Base-by-base conservation (phyloP, 2,888 invertebrate species). In the Mythimna ferrago region DNA sequence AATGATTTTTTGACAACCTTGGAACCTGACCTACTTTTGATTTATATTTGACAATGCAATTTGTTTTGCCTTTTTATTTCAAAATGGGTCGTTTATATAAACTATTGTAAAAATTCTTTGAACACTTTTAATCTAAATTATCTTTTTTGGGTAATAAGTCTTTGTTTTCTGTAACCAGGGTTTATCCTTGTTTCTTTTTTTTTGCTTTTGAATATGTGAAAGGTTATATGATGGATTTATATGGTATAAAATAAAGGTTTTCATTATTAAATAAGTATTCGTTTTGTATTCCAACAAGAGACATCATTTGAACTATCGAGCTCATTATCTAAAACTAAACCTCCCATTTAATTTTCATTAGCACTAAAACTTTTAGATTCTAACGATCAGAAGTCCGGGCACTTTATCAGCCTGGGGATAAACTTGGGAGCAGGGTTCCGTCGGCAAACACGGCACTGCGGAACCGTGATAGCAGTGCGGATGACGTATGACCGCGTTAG, bases 401-500 rank as follows among this genome's bases (percentile, higher is more conserved):
- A 77, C 73, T 86, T 77, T 83, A 86, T 86, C 87, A 86, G 82
- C 67, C 71, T 67, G 60, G 66, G 83, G 85, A 83, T 86, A 85
- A 86, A 86, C 83, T 85, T 76, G 72, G 80, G 69, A 80, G 71
- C 67, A 77, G 67, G 81, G 84, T 86, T 81, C 83, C 82, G 83
- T 85, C 72, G 72, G 78, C 81, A 81, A 80, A 81, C 85, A 83
- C 80, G 80, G 84, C 84, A 85, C 85, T 89, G 89, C 88, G 86
- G 85, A 86, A 85, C 83, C 73, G 80, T 88, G 90, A 90, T 91
- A 90, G 86, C 86, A 76, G 63, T 83, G 74, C 74, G 77, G 85
- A 90, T 89, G 91, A 91, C 86, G 87, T 88, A 91, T 88, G 89
- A 82, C 88, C 88, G 86, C 83, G 88, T 86, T 86, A 83, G 85